Percentiles rank a stretch among this genome's conserved stretches.
Conservation (phyloP, 2,888 invertebrate genomes). For the Cephus runcator region DNA sequence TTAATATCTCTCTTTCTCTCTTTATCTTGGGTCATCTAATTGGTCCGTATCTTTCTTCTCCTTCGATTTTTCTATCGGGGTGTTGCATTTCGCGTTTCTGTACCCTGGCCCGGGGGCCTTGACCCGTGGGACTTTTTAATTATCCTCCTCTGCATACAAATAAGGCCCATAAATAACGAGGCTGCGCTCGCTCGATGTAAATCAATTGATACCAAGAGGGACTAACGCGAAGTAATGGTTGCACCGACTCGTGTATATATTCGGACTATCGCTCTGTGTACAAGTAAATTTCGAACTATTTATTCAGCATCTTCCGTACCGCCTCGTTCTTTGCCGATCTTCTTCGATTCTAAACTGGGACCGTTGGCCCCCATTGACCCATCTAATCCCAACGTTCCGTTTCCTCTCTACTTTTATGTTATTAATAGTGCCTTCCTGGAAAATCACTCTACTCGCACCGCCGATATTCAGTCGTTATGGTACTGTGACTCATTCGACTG, state of each 20-base stretch:
- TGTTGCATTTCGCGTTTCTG: conserved; percentile 18
- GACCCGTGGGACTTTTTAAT: conserved; percentile 43
- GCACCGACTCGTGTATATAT: background rate
- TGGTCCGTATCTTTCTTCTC: conserved; percentile 26
- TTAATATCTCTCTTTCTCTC: conserved; percentile 8
- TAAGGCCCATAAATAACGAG: conserved; percentile 41
- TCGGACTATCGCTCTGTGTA: background rate
- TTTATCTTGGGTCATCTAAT: conserved; percentile 24
- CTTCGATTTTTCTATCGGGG: conserved; percentile 20
- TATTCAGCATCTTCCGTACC: background rate
- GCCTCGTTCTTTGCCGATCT: background rate
- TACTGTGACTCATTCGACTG: background rate
- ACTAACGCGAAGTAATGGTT: conserved; percentile 8
- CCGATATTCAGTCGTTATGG: background rate
- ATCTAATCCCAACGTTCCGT: background rate
- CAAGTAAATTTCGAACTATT: background rate
- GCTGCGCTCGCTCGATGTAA: conserved; percentile 30
- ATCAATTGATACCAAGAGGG: conserved; percentile 40
- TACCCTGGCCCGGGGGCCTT: conserved; percentile 29
- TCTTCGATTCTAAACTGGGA: background rate
- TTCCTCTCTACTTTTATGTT: background rate
- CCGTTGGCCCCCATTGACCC: background rate
- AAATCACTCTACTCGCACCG: background rate
- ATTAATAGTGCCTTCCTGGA: background rate
- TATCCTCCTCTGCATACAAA: conserved; percentile 42